Evolutionary conservation across 2,113 vertebrate species (phyloP).

Genomic region (Hippocampus comes): DNA sequence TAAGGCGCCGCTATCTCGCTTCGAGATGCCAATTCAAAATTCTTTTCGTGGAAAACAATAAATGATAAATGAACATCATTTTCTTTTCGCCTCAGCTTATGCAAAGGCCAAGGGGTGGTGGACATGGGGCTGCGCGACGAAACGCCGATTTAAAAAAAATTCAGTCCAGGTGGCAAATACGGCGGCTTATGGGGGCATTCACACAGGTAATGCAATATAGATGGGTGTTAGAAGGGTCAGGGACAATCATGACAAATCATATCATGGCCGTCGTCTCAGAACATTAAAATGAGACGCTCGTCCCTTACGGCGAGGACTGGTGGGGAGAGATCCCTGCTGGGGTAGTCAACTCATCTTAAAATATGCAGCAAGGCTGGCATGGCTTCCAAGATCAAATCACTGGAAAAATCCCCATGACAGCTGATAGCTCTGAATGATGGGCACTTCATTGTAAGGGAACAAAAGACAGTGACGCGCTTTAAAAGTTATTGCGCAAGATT

Average conservation of each 20-base stretch:
- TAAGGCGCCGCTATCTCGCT: conserved; percentile 36
- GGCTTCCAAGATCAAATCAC: neutral
- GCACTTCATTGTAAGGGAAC: neutral
- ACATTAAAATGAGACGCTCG: conserved; percentile 42
- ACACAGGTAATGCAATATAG: conserved; percentile 49
- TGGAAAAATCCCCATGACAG: neutral
- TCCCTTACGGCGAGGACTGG: neutral
- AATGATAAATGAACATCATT: conserved; percentile 47
- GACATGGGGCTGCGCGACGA: neutral
- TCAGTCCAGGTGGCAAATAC: conserved; percentile 15
- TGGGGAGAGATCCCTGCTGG: neutral
- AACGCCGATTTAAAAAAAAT: conserved; percentile 14
- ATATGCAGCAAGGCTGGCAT: conserved; percentile 1
- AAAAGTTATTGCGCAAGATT: neutral
- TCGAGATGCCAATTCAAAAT: conserved; percentile 33
- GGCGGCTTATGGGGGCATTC: conserved; percentile 23
- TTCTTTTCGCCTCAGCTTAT: conserved; percentile 16
- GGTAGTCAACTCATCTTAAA: conserved; percentile 2
- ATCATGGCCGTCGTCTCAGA: conserved; percentile 21
- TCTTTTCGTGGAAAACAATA: conserved; percentile 14
- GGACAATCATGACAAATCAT: conserved; percentile 40
- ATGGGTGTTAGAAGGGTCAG: conserved; percentile 35
- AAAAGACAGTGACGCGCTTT: neutral
- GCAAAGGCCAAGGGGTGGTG: neutral
- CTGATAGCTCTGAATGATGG: conserved; percentile 1